These are phyloP conservation scores for Cyclina sinensis DNA, from an alignment of 1,140 invertebrate species.

Conservation along the genomic window DNA sequence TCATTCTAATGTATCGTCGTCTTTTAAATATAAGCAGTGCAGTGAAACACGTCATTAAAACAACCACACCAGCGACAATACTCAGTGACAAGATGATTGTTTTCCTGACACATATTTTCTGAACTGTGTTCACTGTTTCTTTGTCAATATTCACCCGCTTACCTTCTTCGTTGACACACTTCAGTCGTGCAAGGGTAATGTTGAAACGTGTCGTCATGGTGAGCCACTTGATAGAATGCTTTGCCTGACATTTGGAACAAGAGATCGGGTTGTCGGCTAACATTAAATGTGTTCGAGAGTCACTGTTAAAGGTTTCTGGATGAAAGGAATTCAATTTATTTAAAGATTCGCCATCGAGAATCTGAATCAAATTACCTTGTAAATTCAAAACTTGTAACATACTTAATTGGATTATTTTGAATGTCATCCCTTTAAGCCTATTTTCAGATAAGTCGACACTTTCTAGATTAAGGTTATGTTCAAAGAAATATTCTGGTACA, in stretches of 20 bases:
- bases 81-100: neutral
- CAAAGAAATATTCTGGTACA: neutral
- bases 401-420: neutral
- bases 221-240: neutral
- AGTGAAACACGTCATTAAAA: neutral
- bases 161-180: neutral
- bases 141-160: neutral
- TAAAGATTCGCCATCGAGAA: neutral
- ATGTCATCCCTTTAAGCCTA: neutral
- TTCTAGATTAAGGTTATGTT: neutral
- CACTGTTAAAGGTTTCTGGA: neutral
- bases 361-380: neutral
- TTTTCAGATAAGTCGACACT: neutral
- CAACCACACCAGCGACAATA: neutral
- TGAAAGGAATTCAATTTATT: neutral
- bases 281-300: neutral
- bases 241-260: constrained; percentile 1
- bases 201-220: neutral
- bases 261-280: neutral
- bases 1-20: neutral
- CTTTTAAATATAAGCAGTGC: neutral
- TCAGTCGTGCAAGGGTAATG: neutral
- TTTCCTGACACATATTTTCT: neutral
- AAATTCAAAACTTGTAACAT: neutral
- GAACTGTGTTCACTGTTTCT: neutral